Base-by-base conservation (phyloP, 2,888 invertebrate species). In the Gortyna flavago region DNA sequence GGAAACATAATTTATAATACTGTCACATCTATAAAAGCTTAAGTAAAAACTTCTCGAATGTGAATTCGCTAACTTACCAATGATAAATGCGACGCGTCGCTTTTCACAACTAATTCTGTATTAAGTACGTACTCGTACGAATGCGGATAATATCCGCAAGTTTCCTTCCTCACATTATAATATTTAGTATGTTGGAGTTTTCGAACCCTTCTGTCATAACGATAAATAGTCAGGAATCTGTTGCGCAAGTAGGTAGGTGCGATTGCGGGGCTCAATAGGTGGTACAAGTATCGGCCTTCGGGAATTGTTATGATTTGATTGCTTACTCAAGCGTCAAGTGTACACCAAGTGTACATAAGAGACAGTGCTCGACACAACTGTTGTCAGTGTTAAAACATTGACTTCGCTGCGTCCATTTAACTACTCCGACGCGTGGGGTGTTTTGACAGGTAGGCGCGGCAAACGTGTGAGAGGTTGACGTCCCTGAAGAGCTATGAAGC, bases 41-140 rank as follows among this genome's bases (percentile, higher is more conserved):
- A 25, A 62, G 73, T 80, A 85, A 83, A 85, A 83, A 85, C 81
- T 81, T 65, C 54, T 51, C 44, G 59, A 73, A 84, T 80, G 76
- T 64, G 67, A 80, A 73, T 68, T 71, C 61, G 29, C 64, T 48
- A 80, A 77, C 80, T 74, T 64, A 68, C 65, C 38, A 72, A 73
- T 85, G 83, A 83, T 85, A 76, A 76, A 83, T 76, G 71, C 41
- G 69, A 76, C 64, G 67, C 73, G 41, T 68, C 67, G 59, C 59
- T 84, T 68, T 74, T 65, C 59, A 68, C 62, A 59, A 83, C 51
- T 71, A 61, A 74, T 79, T 70, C 41, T 79, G 51, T 74, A 44
- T 64, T 59, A 67, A n/a, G n/a, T n/a, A n/a, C n/a, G n/a, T n/a
- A n/a, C n/a, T n/a, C 44, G 79, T 73, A 64, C 35, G 35, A 62